Conservation (phyloP, 2,888 invertebrate genomes). For the Labia minor region DNA sequence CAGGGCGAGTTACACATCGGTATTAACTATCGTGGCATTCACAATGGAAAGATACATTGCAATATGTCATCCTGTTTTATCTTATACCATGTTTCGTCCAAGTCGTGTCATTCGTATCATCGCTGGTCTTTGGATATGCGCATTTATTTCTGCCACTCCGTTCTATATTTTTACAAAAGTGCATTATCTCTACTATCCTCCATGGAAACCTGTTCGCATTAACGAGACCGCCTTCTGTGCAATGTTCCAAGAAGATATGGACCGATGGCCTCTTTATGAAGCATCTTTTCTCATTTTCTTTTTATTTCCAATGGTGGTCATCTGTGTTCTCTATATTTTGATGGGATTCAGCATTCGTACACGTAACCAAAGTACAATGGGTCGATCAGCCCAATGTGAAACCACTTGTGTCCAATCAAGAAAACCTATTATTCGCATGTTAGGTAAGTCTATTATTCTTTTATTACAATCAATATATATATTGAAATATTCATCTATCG, state of each 20-base stretch:
- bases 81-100: slow-evolving; percentile 72
- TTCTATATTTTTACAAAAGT: slow-evolving; percentile 65
- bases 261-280: slow-evolving; percentile 62
- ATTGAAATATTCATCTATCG: no score
- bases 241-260: slow-evolving; percentile 45
- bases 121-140: slow-evolving; percentile 61
- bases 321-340: slow-evolving; percentile 64
- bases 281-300: slow-evolving; percentile 74
- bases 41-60: slow-evolving; percentile 83
- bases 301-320: slow-evolving; percentile 58
- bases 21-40: slow-evolving; percentile 83
- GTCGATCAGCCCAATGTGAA: slow-evolving; percentile 39
- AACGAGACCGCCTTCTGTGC: slow-evolving; percentile 69
- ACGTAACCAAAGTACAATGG: slow-evolving; percentile 39
- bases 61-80: slow-evolving; percentile 77
- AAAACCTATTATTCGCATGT: slow-evolving; percentile 66
- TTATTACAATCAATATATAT: slow-evolving; percentile 19
- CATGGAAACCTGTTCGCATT: slow-evolving; percentile 39
- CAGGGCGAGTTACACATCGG: slow-evolving; percentile 82
- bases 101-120: slow-evolving; percentile 72
- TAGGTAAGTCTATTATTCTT: slow-evolving; percentile 55
- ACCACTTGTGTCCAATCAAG: slow-evolving; percentile 57
- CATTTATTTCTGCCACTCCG: slow-evolving; percentile 63
- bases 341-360: slow-evolving; percentile 62
- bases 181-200: slow-evolving; percentile 62